A percentile compares a stretch with the other conserved stretches of the same genome.
phyloP scores from a whole-genome alignment of 2,113 vertebrate genomes.

The Eretmochelys imbricata region DNA sequence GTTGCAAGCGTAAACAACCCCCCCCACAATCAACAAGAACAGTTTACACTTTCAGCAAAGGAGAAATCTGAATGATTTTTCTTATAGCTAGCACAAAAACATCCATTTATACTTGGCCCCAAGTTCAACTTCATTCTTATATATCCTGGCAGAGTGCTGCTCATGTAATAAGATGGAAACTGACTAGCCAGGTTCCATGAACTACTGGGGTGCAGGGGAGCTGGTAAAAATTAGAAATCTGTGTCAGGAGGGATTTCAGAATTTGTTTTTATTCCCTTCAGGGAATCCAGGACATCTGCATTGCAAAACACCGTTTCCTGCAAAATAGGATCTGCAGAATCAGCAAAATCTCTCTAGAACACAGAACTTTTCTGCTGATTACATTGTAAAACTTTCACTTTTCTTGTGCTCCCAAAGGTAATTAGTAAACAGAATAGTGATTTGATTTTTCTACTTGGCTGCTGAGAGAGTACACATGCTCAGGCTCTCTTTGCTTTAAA shows the following conservation, averaged over 20 bases:
- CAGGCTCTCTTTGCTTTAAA: neutral
- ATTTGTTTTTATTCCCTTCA: neutral
- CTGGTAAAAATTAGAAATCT: neutral
- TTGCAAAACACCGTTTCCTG: neutral
- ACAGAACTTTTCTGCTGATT: constrained; percentile 71
- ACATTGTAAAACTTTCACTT: neutral
- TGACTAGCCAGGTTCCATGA: neutral
- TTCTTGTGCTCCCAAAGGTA: constrained; percentile 58
- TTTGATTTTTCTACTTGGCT: constrained; percentile 66
- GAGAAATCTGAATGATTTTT: fast-evolving
- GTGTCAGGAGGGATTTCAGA: neutral
- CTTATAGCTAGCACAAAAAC: neutral
- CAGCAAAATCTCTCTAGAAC: constrained; percentile 57
- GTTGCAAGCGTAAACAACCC: neutral
- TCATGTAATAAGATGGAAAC: neutral
- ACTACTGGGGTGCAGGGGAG: neutral
- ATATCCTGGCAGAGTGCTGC: neutral
- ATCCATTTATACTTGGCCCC: fast-evolving
- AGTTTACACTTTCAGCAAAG: neutral
- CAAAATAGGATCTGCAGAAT: neutral
- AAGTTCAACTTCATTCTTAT: neutral
- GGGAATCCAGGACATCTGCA: constrained; percentile 29
- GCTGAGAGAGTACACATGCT: constrained; percentile 37
- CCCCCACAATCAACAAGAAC: neutral
- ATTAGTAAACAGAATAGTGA: constrained; percentile 66